Evolutionary conservation across 2,888 invertebrate genomes (phyloP).

Genomic region (Caenorhabditis virilis): DNA sequence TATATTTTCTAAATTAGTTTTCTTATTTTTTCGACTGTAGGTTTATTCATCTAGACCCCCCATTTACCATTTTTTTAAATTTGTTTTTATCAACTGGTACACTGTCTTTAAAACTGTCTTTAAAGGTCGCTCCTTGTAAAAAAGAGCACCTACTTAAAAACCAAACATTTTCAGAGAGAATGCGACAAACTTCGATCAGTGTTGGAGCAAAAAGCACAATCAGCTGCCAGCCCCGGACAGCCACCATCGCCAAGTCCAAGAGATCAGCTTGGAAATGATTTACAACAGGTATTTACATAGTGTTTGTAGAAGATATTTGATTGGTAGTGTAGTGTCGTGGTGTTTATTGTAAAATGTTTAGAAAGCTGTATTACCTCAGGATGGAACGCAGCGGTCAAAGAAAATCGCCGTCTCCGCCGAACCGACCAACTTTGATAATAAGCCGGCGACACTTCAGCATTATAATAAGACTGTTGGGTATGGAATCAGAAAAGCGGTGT

Average conservation of each 20-base stretch:
- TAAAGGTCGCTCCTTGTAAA: no score
- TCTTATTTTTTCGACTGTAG: no score
- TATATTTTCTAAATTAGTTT: no score
- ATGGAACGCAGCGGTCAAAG: conserved; percentile 64
- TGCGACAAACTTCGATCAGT: conserved; percentile 72
- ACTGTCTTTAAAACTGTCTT: no score
- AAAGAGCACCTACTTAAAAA: no score
- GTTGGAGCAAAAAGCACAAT: conserved; percentile 70
- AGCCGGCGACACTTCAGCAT: conserved; percentile 64
- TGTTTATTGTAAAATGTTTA: neutral
- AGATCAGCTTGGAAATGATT: conserved; percentile 68
- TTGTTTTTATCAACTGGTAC: no score
- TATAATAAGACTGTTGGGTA: conserved; percentile 66
- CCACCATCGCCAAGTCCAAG: conserved; percentile 46
- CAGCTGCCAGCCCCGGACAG: conserved; percentile 52
- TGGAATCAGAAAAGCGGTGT: conserved; percentile 1
- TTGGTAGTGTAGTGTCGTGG: neutral
- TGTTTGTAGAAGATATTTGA: neutral
- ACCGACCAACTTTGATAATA: conserved; percentile 65
- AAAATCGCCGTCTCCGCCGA: conserved; percentile 72
- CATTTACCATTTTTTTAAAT: no score
- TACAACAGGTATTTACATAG: conserved; percentile 48
- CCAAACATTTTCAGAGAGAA: conserved; percentile 60
- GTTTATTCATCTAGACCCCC: no score
- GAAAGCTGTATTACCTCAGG: conserved; percentile 25